These are phyloP conservation scores for Cyclopterus lumpus DNA, from an alignment of 2,797 vertebrate species.

Conservation along the genomic window DNA sequence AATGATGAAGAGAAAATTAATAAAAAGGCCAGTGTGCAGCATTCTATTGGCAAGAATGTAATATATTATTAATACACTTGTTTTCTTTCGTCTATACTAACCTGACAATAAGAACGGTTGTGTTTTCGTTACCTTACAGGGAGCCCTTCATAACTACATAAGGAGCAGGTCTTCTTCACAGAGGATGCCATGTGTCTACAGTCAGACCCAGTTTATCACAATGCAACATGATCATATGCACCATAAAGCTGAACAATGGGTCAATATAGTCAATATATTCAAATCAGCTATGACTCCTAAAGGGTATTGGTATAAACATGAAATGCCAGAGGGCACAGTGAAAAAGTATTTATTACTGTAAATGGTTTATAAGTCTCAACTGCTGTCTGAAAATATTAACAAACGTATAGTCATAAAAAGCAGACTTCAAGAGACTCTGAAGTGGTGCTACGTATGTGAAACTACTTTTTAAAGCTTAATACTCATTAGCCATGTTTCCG, in stretches of 20 bases:
- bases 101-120: not conserved
- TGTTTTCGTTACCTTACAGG: not conserved
- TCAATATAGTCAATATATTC: slow-evolving; percentile 1
- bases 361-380: not conserved
- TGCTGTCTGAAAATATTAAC: not conserved
- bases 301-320: not conserved
- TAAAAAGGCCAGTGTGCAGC: not conserved
- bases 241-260: not conserved
- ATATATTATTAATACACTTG: not conserved
- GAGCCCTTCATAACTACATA: not conserved
- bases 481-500: not conserved
- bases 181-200: not conserved
- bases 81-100: not conserved
- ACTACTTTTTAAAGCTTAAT: not conserved
- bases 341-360: no score
- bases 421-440: no score
- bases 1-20: not conserved
- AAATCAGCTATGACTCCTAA: not conserved
- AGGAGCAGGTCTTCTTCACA: not conserved
- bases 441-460: not conserved
- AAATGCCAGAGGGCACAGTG: not conserved
- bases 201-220: not conserved
- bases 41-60: not conserved
- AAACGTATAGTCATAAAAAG: no score
- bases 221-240: not conserved